Conservation (phyloP, 2,113 vertebrate species). For the Pseudorectes ferrugineus region DNA sequence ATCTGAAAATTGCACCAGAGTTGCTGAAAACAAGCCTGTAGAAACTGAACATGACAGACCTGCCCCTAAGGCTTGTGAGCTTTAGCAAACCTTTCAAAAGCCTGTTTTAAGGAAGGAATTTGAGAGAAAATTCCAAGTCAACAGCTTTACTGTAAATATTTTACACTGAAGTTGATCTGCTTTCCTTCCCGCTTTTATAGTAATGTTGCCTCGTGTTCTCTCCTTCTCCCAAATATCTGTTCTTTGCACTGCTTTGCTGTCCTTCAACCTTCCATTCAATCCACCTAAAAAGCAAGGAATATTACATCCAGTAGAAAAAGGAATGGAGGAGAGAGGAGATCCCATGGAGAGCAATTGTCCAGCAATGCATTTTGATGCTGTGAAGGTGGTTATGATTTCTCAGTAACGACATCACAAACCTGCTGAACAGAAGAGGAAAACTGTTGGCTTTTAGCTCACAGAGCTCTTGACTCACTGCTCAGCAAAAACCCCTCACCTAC, state of each 20-base stretch:
- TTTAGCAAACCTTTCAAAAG: background rate
- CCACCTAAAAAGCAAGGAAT: background rate
- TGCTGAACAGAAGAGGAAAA: background rate
- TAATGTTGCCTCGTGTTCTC: fast-evolving
- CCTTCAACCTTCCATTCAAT: background rate
- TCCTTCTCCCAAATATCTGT: background rate
- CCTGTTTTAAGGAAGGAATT: background rate
- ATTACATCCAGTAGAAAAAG: background rate
- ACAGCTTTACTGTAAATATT: background rate
- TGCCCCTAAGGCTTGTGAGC: background rate
- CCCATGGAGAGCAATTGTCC: no score
- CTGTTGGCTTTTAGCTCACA: background rate
- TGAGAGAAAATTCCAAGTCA: background rate
- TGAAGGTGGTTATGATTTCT: background rate
- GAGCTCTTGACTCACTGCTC: background rate
- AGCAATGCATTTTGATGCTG: background rate
- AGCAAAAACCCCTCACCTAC: background rate
- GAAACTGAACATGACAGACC: background rate
- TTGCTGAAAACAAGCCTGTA: background rate
- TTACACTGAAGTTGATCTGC: background rate
- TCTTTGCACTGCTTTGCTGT: background rate
- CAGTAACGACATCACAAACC: fast-evolving
- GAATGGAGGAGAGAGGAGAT: background rate
- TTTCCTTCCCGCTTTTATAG: background rate
- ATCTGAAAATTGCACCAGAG: background rate